Base-by-base conservation (phyloP, 2,797 vertebrate species). In the Poeciliopsis gracilis region DNA sequence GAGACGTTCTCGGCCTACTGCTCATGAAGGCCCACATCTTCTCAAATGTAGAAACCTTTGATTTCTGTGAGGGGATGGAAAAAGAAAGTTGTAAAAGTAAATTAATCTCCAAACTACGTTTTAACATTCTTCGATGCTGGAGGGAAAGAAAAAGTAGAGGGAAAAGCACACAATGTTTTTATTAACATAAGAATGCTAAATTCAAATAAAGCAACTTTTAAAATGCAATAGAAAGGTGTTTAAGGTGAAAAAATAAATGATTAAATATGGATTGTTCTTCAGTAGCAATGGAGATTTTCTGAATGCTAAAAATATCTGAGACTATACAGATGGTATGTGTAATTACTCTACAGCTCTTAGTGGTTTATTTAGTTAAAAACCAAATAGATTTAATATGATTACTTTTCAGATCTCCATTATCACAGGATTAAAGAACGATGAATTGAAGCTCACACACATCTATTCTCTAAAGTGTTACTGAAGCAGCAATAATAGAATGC, bases 1-100 rank as follows among this genome's bases (percentile, higher is more conserved):
- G 95, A 0, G 97, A 97, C 0, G 98, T 98, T 91, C 95, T 95
- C 36, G 97, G 97, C 86, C 96, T 97, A 95, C 98, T 99, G 95
- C 98, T 99, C 98, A 99, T 99, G 88, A 99, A 99, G 71, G 98
- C 98, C 98, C 98, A 99, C 98, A 99, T 99, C 89, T 99, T 99
- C 94, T 99, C 98, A 81, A 99, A 99, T 0, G 98, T 99, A 61
- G 98, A 99, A 76, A 99, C 98, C 92, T 97, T 98, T 53, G 98
- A 99, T 96, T 98, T 99, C 98, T 99, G 94, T 36, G 84, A 82
- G 79, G 79, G 81, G 46, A 82, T 57, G 15, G 46, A 84, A 82
- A 82, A 57, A 80, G 61, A 5, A 13, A 0, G 30, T 80, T 78
- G 47, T 20, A 73, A 80, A 61, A 73, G 55, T 53, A 23, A 53